These are phyloP conservation scores for Eledone cirrhosa DNA, from an alignment of 2,888 invertebrate genomes.

Conservation along the genomic window DNA sequence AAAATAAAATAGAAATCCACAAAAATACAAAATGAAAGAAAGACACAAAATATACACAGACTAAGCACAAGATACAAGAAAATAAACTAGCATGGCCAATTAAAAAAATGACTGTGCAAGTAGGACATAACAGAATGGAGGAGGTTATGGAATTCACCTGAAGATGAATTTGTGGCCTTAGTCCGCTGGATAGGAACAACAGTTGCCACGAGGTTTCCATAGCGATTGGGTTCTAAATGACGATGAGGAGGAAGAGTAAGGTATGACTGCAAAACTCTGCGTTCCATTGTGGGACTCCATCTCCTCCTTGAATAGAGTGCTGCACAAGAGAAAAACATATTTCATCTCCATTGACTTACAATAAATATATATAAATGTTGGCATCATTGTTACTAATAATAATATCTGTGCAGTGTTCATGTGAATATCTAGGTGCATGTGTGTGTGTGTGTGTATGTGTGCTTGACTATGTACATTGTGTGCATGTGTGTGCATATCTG, in stretches of 20 bases:
- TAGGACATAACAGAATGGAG: no score
- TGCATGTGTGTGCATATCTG: no score
- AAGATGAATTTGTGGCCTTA: background rate
- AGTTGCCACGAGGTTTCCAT: constrained; percentile 23
- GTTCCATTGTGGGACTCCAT: constrained; percentile 23
- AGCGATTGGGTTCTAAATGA: constrained; percentile 1
- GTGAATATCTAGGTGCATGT: no score
- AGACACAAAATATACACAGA: constrained; percentile 18
- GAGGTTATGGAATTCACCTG: constrained; percentile 10
- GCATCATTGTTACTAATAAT: background rate
- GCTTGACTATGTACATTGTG: no score
- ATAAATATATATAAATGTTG: background rate
- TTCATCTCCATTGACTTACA: constrained; percentile 14
- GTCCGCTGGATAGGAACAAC: constrained; percentile 19
- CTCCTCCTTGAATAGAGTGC: constrained; percentile 15
- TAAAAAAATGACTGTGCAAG: no score
- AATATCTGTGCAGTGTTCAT: no score
- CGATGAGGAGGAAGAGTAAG: constrained; percentile 4
- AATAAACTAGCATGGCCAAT: no score
- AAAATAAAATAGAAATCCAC: background rate
- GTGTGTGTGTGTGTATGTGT: no score
- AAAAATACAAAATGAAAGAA: background rate
- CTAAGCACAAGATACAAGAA: background rate
- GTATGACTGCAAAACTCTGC: constrained; percentile 22
- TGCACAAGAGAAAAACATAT: constrained; percentile 23